These are phyloP conservation scores for Coremacera marginata DNA, from an alignment of 2,888 invertebrate species.

Conservation along the genomic window DNA sequence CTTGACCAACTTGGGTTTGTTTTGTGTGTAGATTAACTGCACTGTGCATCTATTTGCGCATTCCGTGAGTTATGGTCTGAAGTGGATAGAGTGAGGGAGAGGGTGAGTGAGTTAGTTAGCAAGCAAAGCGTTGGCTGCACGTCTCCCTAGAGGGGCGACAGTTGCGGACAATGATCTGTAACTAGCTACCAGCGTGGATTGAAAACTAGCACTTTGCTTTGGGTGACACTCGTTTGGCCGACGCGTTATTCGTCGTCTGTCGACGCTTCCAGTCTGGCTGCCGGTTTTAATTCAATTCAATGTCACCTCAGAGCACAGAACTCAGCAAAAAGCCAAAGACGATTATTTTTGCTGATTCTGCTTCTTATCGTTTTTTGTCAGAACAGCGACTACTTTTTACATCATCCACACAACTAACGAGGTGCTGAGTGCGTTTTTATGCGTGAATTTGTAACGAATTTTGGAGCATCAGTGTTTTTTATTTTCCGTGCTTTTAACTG, in stretches of 20 bases:
- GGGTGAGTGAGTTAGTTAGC: neutral
- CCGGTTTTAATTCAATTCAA: constrained; percentile 52
- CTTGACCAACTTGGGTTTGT: constrained; percentile 29
- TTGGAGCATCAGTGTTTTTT: constrained; percentile 47
- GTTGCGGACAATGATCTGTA: constrained; percentile 10
- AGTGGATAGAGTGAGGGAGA: neutral
- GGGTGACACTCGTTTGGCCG: constrained; percentile 13
- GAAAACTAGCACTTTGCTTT: constrained; percentile 19
- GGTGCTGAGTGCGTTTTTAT: constrained; percentile 53
- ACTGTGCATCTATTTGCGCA: constrained; percentile 38
- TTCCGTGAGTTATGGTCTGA: constrained; percentile 3
- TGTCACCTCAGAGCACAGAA: constrained; percentile 44
- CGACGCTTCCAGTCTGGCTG: constrained; percentile 25
- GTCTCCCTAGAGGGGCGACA: neutral
- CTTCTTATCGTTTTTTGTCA: constrained; percentile 44
- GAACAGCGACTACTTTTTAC: constrained; percentile 49
- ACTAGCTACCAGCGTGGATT: neutral
- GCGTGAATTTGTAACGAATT: constrained; percentile 44
- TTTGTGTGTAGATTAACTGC: constrained; percentile 56
- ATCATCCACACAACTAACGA: constrained; percentile 60
- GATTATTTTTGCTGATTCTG: constrained; percentile 46
- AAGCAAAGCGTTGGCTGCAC: neutral
- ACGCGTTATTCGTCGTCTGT: neutral
- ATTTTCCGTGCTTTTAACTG: constrained; percentile 35
- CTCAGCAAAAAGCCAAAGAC: constrained; percentile 39